phyloP scores from a whole-genome alignment of 2,797 vertebrate species.

The Eidolon dupreanum region DNA sequence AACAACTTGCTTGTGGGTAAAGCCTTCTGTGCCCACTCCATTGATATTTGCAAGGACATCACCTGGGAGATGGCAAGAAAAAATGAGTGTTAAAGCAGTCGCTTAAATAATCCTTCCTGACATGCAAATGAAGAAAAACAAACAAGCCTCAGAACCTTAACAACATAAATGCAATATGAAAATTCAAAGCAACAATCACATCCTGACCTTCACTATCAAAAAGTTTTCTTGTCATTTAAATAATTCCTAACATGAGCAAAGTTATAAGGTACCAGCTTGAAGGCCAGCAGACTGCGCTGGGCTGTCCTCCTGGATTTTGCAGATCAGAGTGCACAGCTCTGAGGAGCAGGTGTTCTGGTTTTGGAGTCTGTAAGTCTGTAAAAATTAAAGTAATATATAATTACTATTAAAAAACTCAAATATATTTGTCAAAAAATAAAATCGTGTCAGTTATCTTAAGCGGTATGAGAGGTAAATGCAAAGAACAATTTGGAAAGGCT shows the following conservation, averaged over 20 bases:
- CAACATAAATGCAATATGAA: background rate
- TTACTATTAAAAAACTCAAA: background rate
- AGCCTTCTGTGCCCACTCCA: conserved; percentile 89
- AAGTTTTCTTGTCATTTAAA: background rate
- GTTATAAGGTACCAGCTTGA: conserved; percentile 89
- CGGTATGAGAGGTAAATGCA: background rate
- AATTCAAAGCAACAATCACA: background rate
- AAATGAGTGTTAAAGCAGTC: background rate
- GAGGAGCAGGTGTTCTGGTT: conserved; percentile 83
- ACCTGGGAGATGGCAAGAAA: conserved; percentile 83
- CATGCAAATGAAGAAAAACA: background rate
- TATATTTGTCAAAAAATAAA: conserved; percentile 8
- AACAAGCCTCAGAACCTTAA: background rate
- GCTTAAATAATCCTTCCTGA: conserved; percentile 24
- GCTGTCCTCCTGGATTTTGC: conserved; percentile 91
- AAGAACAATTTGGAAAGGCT: background rate
- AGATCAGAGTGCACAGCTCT: conserved; percentile 91
- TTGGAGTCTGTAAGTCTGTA: conserved; percentile 91
- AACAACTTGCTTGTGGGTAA: conserved; percentile 90
- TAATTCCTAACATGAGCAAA: background rate
- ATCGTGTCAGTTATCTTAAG: background rate
- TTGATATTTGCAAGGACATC: conserved; percentile 94
- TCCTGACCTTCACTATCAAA: background rate
- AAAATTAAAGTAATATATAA: conserved; percentile 24
- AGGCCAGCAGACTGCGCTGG: conserved; percentile 92